Evolutionary conservation across 2,888 invertebrate genomes (phyloP).

Genomic region (Nomada goodeniana): DNA sequence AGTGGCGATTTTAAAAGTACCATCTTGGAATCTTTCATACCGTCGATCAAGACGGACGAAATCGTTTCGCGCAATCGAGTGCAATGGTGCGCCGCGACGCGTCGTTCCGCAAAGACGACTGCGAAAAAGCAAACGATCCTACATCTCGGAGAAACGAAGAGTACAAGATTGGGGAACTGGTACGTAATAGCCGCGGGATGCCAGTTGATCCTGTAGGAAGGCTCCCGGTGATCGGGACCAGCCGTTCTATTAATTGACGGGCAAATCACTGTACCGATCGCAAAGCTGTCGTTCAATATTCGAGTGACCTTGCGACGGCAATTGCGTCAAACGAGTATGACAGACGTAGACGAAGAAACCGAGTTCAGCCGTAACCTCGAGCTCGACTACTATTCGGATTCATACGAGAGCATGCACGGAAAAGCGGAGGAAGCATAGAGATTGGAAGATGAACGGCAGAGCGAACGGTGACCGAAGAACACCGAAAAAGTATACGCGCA

Average conservation of each 20-base stretch:
- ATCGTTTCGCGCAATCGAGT: conserved; percentile 32
- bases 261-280: conserved; percentile 35
- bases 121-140: conserved; percentile 12
- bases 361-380: conserved; percentile 6
- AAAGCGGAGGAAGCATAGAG: not conserved
- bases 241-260: conserved; percentile 37
- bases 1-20: not conserved
- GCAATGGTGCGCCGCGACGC: conserved; percentile 19
- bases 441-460: too few species aligned
- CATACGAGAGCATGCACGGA: not conserved
- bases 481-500: too few species aligned
- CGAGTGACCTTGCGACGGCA: conserved; percentile 4
- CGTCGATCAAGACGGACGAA: not conserved
- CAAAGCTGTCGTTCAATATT: conserved; percentile 46
- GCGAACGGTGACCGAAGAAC: too few species aligned
- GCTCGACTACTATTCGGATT: too few species aligned
- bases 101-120: conserved; percentile 14
- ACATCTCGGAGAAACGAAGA: conserved; percentile 13
- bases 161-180: conserved; percentile 28
- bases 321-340: not conserved
- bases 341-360: not conserved
- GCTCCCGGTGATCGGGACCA: conserved; percentile 37
- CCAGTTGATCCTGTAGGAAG: conserved; percentile 47
- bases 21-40: not conserved
- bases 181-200: conserved; percentile 31